Base-by-base conservation (phyloP, 2,797 vertebrate genomes). In the Corythornis leucogaster region DNA sequence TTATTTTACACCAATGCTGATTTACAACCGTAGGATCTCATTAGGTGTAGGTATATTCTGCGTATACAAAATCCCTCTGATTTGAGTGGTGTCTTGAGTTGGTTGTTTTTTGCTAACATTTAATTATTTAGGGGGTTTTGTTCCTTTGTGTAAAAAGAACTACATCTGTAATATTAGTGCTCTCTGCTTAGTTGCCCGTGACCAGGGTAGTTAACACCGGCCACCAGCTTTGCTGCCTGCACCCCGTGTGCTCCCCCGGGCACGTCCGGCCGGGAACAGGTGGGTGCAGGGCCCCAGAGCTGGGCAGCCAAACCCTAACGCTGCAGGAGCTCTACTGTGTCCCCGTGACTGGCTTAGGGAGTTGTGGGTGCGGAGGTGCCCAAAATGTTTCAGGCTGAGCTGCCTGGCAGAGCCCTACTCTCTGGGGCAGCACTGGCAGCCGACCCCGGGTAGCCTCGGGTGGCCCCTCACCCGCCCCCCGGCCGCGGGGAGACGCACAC, bases 61-160 rank as follows among this genome's bases (percentile, higher is more conserved):
- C 17, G 4, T 0, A 8, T 21, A 6, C 14, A 15, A 46, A 5
- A 21, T 19, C 16, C 15, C 12, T 61, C 31, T 8, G 9, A 4
- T 46, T 28, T 22, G 3, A 12, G 12, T 0, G 0, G 9, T 0
- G 1, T 11, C 30, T 3, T 7, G 17, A 1, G 1, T 17, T 5
- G 0, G 12, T 24, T 15, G n/a, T 8, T 48, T 48, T 30, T 64
- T 40, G n/a, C 6, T 7, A n/a, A 17, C 10, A 0, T 20, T 46
- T 16, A 5, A 46, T 5, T 6, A 14, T n/a, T 57, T 13, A 0
- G 14, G 31, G 35, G 5, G 2, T 2, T 48, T 61, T 6, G 8
- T 8, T 28, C 9, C 30, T 26, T 33, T 11, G 53, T 13, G 22
- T 67, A 14, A 1, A 42, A 42, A 19, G 3, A 43, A 22, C 31